Conservation (phyloP, 2,113 vertebrate genomes). For the Taurulus bubalis region DNA sequence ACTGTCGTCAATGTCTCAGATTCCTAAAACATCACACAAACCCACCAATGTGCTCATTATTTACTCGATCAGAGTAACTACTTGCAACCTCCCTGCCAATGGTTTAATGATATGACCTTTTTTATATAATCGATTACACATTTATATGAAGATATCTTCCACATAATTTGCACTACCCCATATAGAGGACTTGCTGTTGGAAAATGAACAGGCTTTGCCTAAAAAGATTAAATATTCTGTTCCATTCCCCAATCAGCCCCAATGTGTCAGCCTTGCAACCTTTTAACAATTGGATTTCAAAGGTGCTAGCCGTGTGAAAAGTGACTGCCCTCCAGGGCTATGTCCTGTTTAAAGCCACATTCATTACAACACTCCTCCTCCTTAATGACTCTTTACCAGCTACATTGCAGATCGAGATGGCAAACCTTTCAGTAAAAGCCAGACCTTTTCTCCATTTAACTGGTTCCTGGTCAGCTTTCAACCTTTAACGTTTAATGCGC, state of each 20-base stretch:
- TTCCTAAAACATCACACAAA: slow-evolving; percentile 30
- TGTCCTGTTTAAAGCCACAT: not conserved
- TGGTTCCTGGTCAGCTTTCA: not conserved
- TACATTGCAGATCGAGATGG: not conserved
- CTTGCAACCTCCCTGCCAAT: not conserved
- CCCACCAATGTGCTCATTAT: slow-evolving; percentile 23
- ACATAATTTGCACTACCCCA: not conserved
- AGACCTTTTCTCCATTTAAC: not conserved
- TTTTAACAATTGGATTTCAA: slow-evolving; percentile 3
- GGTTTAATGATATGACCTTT: not conserved
- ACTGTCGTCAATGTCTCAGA: slow-evolving; percentile 25
- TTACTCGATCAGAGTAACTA: not conserved
- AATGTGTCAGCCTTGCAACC: not conserved
- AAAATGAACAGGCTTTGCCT: slow-evolving; percentile 26
- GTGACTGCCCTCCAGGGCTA: not conserved
- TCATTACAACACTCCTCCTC: not conserved
- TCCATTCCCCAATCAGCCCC: too few species aligned
- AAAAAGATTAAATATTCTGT: slow-evolving; percentile 6
- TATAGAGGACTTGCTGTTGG: not conserved
- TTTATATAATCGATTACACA: not conserved
- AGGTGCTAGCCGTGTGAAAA: not conserved
- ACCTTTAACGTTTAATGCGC: not conserved
- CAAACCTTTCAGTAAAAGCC: not conserved
- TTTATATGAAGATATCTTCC: not conserved
- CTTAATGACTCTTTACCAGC: not conserved